Evolutionary conservation across 2,888 invertebrate species (phyloP).

Genomic region (Chouioia cunea): DNA sequence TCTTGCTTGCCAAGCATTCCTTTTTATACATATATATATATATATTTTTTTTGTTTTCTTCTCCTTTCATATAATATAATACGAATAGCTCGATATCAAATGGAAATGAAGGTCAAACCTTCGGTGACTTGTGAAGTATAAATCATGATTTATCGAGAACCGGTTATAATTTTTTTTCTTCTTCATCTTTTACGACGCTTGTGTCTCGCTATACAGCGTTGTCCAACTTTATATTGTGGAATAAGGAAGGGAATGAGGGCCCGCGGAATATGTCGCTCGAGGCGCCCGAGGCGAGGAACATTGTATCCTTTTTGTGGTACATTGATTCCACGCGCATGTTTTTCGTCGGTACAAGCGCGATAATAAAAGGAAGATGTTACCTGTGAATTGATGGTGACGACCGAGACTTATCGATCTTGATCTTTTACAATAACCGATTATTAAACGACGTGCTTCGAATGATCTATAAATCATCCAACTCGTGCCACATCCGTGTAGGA

Average conservation of each 20-base stretch:
- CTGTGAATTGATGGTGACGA: constrained; percentile 33
- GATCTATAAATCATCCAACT: too few relatives aligned
- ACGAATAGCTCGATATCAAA: constrained; percentile 25
- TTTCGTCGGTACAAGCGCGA: constrained; percentile 8
- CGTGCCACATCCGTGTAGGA: neutral
- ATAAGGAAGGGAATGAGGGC: constrained; percentile 11
- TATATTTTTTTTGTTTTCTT: too few relatives aligned
- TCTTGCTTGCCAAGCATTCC: constrained; percentile 9
- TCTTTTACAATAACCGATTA: too few relatives aligned
- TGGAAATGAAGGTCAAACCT: constrained; percentile 44
- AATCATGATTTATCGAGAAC: constrained; percentile 48
- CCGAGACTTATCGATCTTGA: constrained; percentile 18
- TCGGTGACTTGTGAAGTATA: constrained; percentile 42
- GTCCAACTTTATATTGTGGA: constrained; percentile 40
- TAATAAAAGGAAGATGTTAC: constrained; percentile 21
- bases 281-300: constrained; percentile 1
- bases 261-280: neutral
- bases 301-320: constrained; percentile 34
- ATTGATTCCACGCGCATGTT: constrained; percentile 24
- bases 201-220: neutral
- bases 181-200: constrained; percentile 35
- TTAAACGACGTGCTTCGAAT: too few relatives aligned
- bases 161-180: constrained; percentile 37
- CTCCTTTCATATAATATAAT: neutral
- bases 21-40: too few relatives aligned